Percentiles rank a stretch among this genome's conserved stretches.
Conservation (phyloP, 2,888 invertebrate genomes). For the Eutolmus rufibarbis region DNA sequence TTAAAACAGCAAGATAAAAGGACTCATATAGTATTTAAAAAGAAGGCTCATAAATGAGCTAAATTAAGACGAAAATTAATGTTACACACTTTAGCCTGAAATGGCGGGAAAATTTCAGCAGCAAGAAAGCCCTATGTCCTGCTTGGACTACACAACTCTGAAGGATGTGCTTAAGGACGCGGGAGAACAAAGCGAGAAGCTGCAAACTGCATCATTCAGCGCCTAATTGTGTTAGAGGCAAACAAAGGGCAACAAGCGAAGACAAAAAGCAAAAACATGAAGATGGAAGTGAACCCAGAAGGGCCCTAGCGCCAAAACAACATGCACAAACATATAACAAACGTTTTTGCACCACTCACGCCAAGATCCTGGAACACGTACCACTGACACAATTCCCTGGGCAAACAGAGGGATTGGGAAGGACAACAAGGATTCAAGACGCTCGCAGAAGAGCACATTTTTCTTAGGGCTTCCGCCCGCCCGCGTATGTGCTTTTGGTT, state of each 20-base stretch:
- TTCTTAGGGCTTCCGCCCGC: not conserved
- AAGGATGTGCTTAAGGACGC: not conserved
- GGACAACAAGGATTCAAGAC: not conserved
- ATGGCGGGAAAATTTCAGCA: not conserved
- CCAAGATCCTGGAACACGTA: not conserved
- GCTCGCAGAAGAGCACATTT: not conserved
- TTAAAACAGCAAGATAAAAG: not conserved
- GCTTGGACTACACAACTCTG: not conserved
- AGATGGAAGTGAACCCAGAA: not conserved
- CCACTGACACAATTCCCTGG: not conserved
- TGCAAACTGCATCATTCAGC: not conserved
- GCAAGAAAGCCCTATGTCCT: not conserved
- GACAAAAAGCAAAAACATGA: not conserved
- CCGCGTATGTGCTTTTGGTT: not conserved
- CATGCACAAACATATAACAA: not conserved
- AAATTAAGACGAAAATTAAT: not conserved
- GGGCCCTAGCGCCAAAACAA: not conserved
- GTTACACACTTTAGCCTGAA: not conserved
- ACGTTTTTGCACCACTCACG: not conserved
- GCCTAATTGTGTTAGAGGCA: not conserved
- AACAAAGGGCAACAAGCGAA: not conserved
- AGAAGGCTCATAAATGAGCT: not conserved
- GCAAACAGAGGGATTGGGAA: not conserved
- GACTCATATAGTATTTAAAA: not conserved
- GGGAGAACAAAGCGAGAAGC: not conserved